A percentile compares a stretch with the other conserved stretches of the same genome.
These are phyloP conservation scores for Oscheius sp. DNA, from an alignment of 2,888 invertebrate genomes.

Conservation along the genomic window DNA sequence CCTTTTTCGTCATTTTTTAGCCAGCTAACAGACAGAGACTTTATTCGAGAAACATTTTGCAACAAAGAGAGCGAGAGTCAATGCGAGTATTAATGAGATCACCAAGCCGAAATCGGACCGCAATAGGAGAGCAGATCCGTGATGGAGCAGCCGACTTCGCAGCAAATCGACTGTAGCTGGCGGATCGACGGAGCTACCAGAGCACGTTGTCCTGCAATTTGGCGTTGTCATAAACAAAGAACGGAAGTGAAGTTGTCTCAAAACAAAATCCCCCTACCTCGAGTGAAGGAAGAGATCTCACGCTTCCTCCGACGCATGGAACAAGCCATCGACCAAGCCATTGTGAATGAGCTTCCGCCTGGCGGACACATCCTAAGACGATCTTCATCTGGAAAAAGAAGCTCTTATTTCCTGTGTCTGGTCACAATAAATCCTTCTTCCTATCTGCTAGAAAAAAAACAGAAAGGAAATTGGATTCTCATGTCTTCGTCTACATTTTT, in stretches of 20 bases:
- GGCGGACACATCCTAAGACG: slow-evolving; percentile 60
- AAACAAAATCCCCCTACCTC: background rate
- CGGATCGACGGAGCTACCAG: slow-evolving; percentile 56
- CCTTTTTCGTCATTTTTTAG: background rate
- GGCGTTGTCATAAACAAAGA: background rate
- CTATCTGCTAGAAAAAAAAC: too few relatives aligned
- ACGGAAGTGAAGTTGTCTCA: background rate
- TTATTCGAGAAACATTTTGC: background rate
- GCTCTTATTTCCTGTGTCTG: background rate
- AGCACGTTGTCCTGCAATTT: slow-evolving; percentile 39
- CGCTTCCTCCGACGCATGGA: slow-evolving; percentile 55
- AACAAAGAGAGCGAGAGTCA: background rate
- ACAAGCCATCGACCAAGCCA: slow-evolving; percentile 62
- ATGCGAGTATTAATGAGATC: background rate
- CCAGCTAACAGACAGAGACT: background rate
- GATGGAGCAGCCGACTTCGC: slow-evolving; percentile 60
- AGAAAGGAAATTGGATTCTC: too few relatives aligned
- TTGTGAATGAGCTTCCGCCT: slow-evolving; percentile 58
- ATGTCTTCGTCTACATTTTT: too few relatives aligned
- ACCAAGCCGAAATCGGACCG: slow-evolving; percentile 47
- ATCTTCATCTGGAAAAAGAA: slow-evolving; percentile 35
- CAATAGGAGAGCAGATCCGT: slow-evolving; percentile 63
- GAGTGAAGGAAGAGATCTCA: too few relatives aligned
- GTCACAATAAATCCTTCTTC: too few relatives aligned
- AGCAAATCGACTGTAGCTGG: slow-evolving; percentile 61